Evolutionary conservation across 2,797 vertebrate genomes (phyloP).

Genomic region (Limnodromus scolopaceus): DNA sequence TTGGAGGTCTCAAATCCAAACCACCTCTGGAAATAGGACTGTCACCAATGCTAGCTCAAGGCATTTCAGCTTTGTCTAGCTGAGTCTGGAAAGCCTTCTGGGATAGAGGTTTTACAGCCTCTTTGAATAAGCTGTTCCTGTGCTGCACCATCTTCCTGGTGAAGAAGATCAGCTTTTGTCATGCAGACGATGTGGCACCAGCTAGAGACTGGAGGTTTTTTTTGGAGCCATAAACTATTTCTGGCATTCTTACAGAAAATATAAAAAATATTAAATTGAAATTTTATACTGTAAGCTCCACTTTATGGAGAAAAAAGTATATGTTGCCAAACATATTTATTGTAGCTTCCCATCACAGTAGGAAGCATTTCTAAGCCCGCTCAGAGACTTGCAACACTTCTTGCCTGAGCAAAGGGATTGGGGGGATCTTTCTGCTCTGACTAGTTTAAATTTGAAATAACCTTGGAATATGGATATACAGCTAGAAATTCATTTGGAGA

Average conservation of each 20-base stretch:
- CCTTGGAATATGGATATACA: background rate
- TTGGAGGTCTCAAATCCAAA: background rate
- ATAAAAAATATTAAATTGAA: background rate
- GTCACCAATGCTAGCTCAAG: background rate
- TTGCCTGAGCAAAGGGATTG: background rate
- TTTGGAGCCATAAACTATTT: background rate
- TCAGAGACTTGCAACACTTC: background rate
- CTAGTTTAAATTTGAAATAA: background rate
- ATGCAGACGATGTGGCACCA: background rate
- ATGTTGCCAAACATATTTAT: background rate
- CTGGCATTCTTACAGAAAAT: background rate
- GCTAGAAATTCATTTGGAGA: background rate
- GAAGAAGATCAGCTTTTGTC: background rate
- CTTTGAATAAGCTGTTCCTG: background rate
- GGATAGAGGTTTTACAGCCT: background rate
- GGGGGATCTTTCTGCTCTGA: background rate
- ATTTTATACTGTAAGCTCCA: background rate
- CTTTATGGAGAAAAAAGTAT: background rate
- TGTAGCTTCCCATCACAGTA: background rate
- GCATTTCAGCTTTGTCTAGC: background rate
- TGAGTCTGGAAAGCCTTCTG: background rate
- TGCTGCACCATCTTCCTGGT: background rate
- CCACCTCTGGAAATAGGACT: background rate
- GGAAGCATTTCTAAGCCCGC: background rate
- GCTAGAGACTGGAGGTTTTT: accelerated